These are phyloP conservation scores for Helarctos malayanus DNA, from an alignment of 2,797 vertebrate genomes.

Conservation along the genomic window DNA sequence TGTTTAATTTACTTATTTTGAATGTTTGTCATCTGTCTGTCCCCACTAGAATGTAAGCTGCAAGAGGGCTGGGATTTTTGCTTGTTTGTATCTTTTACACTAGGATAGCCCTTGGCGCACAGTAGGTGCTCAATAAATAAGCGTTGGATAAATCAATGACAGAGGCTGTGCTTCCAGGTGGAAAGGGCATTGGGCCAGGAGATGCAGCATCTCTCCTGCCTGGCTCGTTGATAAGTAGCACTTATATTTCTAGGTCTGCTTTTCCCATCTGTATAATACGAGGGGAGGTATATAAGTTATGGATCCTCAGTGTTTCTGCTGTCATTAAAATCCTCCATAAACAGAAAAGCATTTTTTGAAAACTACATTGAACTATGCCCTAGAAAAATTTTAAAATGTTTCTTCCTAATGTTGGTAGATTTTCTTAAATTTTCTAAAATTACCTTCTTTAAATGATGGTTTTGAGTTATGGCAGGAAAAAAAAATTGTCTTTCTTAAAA, in stretches of 20 bases:
- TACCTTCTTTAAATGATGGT: not conserved
- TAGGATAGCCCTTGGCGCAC: not conserved
- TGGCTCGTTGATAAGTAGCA: not conserved
- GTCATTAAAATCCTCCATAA: not conserved
- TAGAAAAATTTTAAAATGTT: not conserved
- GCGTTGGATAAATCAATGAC: not conserved
- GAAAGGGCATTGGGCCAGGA: not conserved
- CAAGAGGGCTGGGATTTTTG: not conserved
- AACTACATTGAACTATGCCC: not conserved
- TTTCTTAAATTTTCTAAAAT: constrained; percentile 36
- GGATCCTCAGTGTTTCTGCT: not conserved
- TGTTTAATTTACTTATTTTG: not conserved
- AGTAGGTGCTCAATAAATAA: not conserved
- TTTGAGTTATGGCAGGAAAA: not conserved
- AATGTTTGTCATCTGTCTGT: not conserved
- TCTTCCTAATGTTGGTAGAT: not conserved
- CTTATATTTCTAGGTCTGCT: not conserved
- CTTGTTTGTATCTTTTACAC: not conserved
- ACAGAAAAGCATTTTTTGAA: constrained; percentile 12
- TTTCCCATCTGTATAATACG: not conserved
- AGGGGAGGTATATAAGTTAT: not conserved
- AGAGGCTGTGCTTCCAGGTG: not conserved
- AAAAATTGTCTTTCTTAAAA: not conserved
- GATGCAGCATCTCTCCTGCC: not conserved
- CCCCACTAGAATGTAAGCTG: not conserved